Conservation (phyloP, 2,113 vertebrate species). For the Microcebus murinus region DNA sequence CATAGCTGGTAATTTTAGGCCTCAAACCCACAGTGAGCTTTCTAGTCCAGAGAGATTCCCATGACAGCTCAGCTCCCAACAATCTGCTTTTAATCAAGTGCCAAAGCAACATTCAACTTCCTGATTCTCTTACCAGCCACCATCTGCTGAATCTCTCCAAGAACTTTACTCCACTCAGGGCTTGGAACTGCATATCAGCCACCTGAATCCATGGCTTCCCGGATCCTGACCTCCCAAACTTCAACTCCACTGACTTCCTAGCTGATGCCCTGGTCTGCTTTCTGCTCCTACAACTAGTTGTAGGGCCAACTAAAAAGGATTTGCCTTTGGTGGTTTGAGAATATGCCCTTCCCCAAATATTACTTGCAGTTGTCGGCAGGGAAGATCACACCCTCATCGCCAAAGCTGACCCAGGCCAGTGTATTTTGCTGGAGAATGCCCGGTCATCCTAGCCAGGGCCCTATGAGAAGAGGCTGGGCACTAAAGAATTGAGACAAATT, state of each 20-base stretch:
- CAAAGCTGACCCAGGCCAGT: background rate
- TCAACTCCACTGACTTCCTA: background rate
- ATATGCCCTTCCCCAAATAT: background rate
- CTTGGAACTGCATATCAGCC: background rate
- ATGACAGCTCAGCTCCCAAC: slow-evolving; percentile 40
- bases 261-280: background rate
- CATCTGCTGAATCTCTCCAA: background rate
- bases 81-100: slow-evolving; percentile 57
- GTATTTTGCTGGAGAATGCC: background rate
- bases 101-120: slow-evolving; percentile 11
- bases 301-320: background rate
- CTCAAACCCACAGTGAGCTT: background rate
- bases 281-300: background rate
- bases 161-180: background rate
- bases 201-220: background rate
- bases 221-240: background rate
- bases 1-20: background rate
- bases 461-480: background rate
- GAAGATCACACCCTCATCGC: background rate
- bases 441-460: background rate
- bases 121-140: background rate
- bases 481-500: background rate
- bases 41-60: slow-evolving; percentile 46
- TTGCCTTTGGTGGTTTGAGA: background rate
- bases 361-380: background rate